Conservation (phyloP, 1,140 invertebrate species). For the Dendroctonus ponderosae region DNA sequence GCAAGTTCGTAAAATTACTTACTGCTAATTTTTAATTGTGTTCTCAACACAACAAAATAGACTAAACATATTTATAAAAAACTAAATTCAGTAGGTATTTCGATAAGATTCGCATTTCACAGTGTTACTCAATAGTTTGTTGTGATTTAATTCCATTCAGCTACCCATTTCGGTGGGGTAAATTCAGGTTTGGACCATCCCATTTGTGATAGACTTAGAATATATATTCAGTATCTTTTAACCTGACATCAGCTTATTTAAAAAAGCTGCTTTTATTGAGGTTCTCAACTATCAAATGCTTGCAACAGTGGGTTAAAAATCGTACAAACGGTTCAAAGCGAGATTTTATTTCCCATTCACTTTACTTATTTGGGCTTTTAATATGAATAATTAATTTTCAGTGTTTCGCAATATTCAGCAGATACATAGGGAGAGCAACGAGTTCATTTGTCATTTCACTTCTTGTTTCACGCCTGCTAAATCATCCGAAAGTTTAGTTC, state of each 20-base stretch:
- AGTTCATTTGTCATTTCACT: slow-evolving; percentile 22
- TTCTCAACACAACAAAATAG: slow-evolving; percentile 5
- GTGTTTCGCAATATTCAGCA: slow-evolving; percentile 10
- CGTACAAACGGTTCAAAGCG: too few species aligned
- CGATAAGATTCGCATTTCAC: slow-evolving; percentile 4
- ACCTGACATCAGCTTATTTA: too few species aligned
- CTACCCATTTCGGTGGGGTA: too few species aligned
- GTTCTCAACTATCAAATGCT: too few species aligned
- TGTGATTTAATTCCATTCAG: too few species aligned
- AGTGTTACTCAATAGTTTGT: neutral
- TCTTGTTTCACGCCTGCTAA: slow-evolving; percentile 18
- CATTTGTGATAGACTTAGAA: too few species aligned
- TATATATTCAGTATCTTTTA: too few species aligned
- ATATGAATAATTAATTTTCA: slow-evolving; percentile 13
- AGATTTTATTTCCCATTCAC: too few species aligned
- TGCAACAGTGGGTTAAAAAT: too few species aligned
- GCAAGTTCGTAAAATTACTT: slow-evolving; percentile 5
- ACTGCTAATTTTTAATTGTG: neutral
- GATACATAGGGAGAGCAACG: slow-evolving; percentile 7
- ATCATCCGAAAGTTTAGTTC: slow-evolving; percentile 16
- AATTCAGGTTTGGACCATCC: too few species aligned
- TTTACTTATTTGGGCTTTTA: too few species aligned
- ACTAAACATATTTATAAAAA: slow-evolving; percentile 1
- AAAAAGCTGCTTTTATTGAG: too few species aligned
- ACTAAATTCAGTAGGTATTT: slow-evolving; percentile 3